Evolutionary conservation across 2,797 vertebrate species (phyloP).

Genomic region (Enteromius thamalakanensis): DNA sequence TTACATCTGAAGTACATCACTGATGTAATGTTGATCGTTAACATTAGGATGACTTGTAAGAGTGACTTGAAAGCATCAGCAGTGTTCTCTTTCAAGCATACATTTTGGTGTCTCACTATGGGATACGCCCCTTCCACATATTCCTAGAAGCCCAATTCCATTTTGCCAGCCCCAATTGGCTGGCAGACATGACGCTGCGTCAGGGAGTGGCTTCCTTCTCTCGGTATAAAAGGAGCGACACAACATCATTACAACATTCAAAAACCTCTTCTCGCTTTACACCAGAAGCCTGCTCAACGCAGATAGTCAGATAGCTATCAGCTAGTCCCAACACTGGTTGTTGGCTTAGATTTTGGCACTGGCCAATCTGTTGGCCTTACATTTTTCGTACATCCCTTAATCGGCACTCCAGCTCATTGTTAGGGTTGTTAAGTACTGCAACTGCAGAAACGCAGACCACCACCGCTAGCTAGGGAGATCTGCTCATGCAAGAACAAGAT

Average conservation of each 20-base stretch:
- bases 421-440: too few species aligned
- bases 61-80: neutral
- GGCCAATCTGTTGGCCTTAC: neutral
- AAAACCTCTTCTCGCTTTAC: neutral
- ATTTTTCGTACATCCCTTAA: too few species aligned
- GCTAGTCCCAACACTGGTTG: neutral
- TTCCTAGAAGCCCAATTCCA: too few species aligned
- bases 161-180: neutral
- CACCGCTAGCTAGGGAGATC: too few species aligned
- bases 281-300: neutral
- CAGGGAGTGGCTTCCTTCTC: neutral
- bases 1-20: neutral
- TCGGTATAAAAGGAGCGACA: neutral
- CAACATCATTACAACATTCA: neutral
- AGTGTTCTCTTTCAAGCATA: too few species aligned
- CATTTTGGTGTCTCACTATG: neutral
- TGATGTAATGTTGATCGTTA: neutral
- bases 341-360: neutral
- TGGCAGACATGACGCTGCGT: neutral
- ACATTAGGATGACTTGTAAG: neutral
- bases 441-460: too few species aligned
- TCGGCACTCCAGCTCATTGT: too few species aligned
- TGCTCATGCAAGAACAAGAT: too few species aligned
- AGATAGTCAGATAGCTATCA: neutral
- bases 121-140: neutral